Percentiles rank a stretch among this genome's conserved stretches.
phyloP scores from a whole-genome alignment of 2,113 vertebrate genomes.

The Oostethus manadensis region DNA sequence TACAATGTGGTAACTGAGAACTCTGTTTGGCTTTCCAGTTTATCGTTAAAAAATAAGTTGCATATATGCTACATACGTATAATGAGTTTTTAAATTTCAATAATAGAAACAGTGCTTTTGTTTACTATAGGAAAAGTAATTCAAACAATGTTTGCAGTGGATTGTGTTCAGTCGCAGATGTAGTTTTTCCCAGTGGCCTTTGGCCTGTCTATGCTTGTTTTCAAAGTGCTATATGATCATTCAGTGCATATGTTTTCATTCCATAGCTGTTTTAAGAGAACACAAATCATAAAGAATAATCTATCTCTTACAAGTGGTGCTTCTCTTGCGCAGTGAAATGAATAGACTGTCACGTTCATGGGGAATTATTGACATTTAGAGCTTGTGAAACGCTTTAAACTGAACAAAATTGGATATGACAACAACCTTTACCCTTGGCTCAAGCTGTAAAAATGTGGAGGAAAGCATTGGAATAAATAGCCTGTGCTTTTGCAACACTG shows the following conservation, averaged over 20 bases:
- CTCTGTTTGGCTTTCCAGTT: no score
- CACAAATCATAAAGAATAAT: no score
- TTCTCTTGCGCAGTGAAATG: neutral
- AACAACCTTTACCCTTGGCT: slow-evolving; percentile 11
- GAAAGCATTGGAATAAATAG: slow-evolving; percentile 33
- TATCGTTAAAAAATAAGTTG: no score
- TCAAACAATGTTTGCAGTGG: neutral
- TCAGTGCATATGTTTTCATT: neutral
- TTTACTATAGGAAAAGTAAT: no score
- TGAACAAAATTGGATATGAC: slow-evolving; percentile 17
- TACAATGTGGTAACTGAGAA: no score
- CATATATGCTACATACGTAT: no score
- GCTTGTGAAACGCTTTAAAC: slow-evolving; percentile 2
- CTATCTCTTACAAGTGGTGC: neutral
- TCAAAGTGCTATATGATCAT: slow-evolving; percentile 47
- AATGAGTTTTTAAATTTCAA: no score
- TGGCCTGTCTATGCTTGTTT: slow-evolving; percentile 39
- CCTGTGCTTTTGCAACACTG: slow-evolving; percentile 19
- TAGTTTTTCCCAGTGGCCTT: slow-evolving; percentile 12
- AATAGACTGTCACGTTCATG: neutral
- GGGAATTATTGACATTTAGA: neutral
- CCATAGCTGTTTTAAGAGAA: neutral
- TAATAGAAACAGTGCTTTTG: no score
- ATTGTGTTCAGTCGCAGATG: neutral
- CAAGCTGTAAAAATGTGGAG: slow-evolving; percentile 29